phyloP scores from a whole-genome alignment of 1,140 invertebrate species.

The Aphidius gifuensis region DNA sequence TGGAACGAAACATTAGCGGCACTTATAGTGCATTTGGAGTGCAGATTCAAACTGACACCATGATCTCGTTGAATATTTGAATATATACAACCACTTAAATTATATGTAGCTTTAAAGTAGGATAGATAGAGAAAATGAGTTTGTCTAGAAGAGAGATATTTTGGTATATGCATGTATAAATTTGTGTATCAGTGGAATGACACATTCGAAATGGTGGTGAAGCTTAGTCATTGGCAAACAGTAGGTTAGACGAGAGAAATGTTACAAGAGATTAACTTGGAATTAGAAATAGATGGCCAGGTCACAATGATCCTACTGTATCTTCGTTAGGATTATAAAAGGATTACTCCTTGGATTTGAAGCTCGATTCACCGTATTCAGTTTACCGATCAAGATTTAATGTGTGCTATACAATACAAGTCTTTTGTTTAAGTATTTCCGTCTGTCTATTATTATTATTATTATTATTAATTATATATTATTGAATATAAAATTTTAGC shows the following conservation, averaged over 20 bases:
- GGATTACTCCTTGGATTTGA: constrained; percentile 43
- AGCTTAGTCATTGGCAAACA: constrained; percentile 18
- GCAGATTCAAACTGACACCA: constrained; percentile 42
- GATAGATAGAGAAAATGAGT: background rate
- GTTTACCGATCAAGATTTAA: constrained; percentile 37
- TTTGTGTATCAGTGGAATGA: background rate
- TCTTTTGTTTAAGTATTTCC: no score
- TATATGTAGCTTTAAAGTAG: background rate
- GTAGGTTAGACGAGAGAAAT: constrained; percentile 23
- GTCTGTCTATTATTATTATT: no score
- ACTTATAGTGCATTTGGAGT: constrained; percentile 38
- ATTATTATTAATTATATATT: no score
- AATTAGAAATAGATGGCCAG: constrained; percentile 46
- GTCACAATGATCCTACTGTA: constrained; percentile 35
- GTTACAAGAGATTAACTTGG: constrained; percentile 37
- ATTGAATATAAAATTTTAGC: no score
- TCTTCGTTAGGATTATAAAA: constrained; percentile 40
- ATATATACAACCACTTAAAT: background rate
- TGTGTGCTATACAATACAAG: background rate
- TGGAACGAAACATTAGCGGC: constrained; percentile 38
- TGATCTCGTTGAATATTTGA: constrained; percentile 16
- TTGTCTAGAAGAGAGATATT: background rate
- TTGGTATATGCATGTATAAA: background rate
- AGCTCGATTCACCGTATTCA: constrained; percentile 35
- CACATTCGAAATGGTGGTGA: constrained; percentile 3